These are phyloP conservation scores for Rattus rattus DNA, from an alignment of 2,113 vertebrate species.

Conservation along the genomic window DNA sequence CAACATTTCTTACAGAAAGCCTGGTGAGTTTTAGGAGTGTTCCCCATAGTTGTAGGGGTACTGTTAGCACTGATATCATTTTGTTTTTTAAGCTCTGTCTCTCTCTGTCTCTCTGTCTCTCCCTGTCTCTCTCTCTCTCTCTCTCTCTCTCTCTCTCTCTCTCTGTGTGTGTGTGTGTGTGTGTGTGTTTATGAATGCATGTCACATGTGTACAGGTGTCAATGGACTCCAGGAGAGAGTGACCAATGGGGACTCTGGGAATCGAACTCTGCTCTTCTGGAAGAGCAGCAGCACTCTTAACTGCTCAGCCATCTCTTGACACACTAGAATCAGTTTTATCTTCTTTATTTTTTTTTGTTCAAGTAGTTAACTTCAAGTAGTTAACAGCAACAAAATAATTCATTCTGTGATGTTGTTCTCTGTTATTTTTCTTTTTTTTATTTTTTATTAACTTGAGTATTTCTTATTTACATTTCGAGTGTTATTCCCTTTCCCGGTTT, in stretches of 20 bases:
- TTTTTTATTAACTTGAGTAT: not conserved
- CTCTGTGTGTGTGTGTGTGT: not conserved
- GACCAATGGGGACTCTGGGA: not conserved
- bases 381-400: not conserved
- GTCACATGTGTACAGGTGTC: not conserved
- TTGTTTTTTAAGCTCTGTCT: not conserved
- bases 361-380: not conserved
- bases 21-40: not conserved
- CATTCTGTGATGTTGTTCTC: not conserved
- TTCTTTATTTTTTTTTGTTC: not conserved
- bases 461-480: too few species aligned
- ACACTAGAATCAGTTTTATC: not conserved
- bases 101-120: not conserved
- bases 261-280: not conserved
- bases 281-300: not conserved
- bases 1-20: not conserved
- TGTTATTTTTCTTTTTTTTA: not conserved
- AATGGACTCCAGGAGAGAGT: not conserved
- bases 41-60: too few species aligned
- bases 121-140: not conserved
- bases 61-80: not conserved
- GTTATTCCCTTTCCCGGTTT: too few species aligned
- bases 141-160: not conserved
- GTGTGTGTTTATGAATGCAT: not conserved
- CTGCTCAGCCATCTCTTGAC: not conserved